Evolutionary conservation across 2,888 invertebrate genomes (phyloP).

Genomic region (Dynastes hyllus): DNA sequence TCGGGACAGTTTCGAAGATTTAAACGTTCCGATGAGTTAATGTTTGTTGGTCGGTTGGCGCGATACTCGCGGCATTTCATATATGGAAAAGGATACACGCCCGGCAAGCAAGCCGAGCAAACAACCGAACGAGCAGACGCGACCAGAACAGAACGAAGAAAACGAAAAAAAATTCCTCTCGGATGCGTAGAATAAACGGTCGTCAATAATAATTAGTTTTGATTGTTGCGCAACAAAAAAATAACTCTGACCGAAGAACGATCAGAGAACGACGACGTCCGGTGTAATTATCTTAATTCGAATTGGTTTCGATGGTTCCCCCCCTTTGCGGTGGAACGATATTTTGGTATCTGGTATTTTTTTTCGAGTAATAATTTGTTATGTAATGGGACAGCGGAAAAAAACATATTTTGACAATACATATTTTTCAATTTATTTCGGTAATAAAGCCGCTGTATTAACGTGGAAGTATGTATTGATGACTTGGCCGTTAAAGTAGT

Average conservation of each 20-base stretch:
- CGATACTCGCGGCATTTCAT: background rate
- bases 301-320: slow-evolving; percentile 18
- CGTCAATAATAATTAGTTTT: slow-evolving; percentile 28
- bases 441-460: no score
- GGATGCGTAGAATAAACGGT: slow-evolving; percentile 16
- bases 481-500: no score
- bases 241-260: slow-evolving; percentile 3
- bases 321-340: background rate
- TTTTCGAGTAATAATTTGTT: slow-evolving; percentile 2
- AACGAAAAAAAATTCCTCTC: background rate
- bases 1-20: slow-evolving; percentile 27
- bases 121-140: background rate
- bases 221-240: slow-evolving; percentile 26
- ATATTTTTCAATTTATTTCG: no score
- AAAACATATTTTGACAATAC: no score
- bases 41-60: background rate
- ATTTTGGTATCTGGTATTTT: slow-evolving; percentile 1
- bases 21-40: slow-evolving; percentile 32
- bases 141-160: no score
- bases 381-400: background rate
- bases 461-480: no score
- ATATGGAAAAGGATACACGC: background rate
- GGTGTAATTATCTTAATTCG: slow-evolving; percentile 28
- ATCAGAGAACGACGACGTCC: slow-evolving; percentile 3
- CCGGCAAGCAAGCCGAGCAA: background rate